A percentile compares a stretch with the other conserved stretches of the same genome.
These are phyloP conservation scores for Coregonus clupeaformis DNA, from an alignment of 2,113 vertebrate species.

Conservation along the genomic window DNA sequence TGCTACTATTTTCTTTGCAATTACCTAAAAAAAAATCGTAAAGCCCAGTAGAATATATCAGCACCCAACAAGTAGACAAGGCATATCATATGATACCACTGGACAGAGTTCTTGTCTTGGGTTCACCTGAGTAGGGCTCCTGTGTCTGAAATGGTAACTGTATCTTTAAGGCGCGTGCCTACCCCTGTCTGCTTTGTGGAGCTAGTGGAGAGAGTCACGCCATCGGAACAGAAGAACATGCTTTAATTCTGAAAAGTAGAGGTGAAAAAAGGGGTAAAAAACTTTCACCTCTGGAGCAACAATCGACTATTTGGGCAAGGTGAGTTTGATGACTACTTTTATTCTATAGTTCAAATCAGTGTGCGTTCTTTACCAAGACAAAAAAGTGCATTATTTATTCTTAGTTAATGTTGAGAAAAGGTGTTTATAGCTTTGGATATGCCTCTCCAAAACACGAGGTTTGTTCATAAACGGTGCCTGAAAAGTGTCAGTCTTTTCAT, in stretches of 20 bases:
- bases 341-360: neutral
- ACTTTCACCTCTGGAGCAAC: neutral
- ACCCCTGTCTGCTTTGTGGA: slow-evolving; percentile 55
- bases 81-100: too few relatives aligned
- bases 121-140: slow-evolving; percentile 1
- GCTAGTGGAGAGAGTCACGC: slow-evolving; percentile 63
- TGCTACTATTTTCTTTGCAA: too few relatives aligned
- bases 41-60: too few relatives aligned
- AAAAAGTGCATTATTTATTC: too few relatives aligned
- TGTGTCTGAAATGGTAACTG: slow-evolving; percentile 60
- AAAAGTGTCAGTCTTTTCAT: neutral
- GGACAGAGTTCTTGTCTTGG: too few relatives aligned
- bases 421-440: neutral
- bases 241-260: slow-evolving; percentile 52
- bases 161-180: slow-evolving; percentile 75
- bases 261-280: slow-evolving; percentile 43
- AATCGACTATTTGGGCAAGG: neutral
- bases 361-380: neutral
- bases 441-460: neutral
- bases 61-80: too few relatives aligned
- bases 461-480: neutral
- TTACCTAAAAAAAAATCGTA: too few relatives aligned
- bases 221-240: slow-evolving; percentile 56
- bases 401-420: neutral
- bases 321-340: neutral